phyloP scores from a whole-genome alignment of 2,888 invertebrate species.

The Ganaspis brasiliensis region DNA sequence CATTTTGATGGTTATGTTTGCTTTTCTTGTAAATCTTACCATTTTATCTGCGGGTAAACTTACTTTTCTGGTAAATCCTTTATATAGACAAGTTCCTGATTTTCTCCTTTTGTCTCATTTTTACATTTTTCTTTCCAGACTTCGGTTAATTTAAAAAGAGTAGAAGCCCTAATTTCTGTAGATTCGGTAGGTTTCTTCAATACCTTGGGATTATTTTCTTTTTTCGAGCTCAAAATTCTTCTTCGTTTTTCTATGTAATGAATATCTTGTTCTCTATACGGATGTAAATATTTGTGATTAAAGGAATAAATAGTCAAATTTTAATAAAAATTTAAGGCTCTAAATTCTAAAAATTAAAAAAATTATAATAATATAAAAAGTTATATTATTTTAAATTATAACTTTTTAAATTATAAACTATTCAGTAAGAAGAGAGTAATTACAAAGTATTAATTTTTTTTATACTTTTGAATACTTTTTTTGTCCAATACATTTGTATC shows the following conservation, averaged over 20 bases:
- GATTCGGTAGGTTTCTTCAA: neutral
- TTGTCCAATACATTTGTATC: too few relatives aligned
- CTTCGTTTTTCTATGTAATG: constrained; percentile 68
- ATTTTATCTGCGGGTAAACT: too few relatives aligned
- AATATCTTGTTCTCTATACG: constrained; percentile 74
- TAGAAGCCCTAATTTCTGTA: constrained; percentile 58
- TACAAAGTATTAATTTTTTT: too few relatives aligned
- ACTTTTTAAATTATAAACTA: too few relatives aligned
- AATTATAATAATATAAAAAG: too few relatives aligned
- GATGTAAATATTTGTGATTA: constrained; percentile 34
- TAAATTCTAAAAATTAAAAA: too few relatives aligned
- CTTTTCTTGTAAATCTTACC: too few relatives aligned
- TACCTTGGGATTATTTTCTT: constrained; percentile 39
- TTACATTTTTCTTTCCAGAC: constrained; percentile 74
- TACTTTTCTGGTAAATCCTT: constrained; percentile 75
- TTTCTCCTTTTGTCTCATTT: constrained; percentile 45
- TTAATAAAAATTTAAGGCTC: neutral
- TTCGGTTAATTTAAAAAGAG: constrained; percentile 72
- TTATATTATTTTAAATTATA: too few relatives aligned
- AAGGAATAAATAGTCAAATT: neutral
- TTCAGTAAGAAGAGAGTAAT: too few relatives aligned
- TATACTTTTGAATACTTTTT: too few relatives aligned
- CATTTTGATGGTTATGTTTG: too few relatives aligned
- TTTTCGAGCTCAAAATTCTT: constrained; percentile 55
- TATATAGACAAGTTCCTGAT: constrained; percentile 65